These are phyloP conservation scores for Microtus richardsoni DNA, from an alignment of 2,113 vertebrate species.

Conservation along the genomic window DNA sequence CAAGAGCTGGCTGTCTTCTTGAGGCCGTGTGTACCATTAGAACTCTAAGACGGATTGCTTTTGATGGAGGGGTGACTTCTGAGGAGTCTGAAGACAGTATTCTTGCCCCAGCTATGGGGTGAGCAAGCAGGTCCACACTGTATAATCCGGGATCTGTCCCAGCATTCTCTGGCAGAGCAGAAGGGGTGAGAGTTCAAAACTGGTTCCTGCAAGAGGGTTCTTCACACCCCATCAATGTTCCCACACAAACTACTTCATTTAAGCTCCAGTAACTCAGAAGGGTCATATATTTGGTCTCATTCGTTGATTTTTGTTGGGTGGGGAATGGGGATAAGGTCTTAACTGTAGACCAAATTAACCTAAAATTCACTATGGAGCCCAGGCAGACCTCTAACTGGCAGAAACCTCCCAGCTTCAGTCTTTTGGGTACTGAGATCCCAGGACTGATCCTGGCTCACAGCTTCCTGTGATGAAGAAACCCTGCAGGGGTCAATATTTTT, in stretches of 20 bases:
- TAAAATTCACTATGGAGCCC: neutral
- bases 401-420: neutral
- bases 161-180: neutral
- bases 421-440: neutral
- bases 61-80: neutral
- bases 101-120: too few relatives aligned
- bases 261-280: neutral
- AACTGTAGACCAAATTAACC: neutral
- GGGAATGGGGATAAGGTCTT: neutral
- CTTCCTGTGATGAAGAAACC: neutral
- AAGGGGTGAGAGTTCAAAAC: constrained; percentile 13
- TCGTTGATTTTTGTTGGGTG: neutral
- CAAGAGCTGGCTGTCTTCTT: neutral
- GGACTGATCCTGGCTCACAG: neutral
- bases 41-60: neutral
- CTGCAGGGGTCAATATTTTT: neutral
- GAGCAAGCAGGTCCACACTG: neutral
- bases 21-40: neutral
- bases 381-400: neutral
- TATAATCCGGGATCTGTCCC: too few relatives aligned
- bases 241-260: neutral
- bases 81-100: neutral
- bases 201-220: neutral
- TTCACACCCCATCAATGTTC: neutral
- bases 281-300: neutral